phyloP scores from a whole-genome alignment of 2,888 invertebrate genomes.

The Nudaria mundana region DNA sequence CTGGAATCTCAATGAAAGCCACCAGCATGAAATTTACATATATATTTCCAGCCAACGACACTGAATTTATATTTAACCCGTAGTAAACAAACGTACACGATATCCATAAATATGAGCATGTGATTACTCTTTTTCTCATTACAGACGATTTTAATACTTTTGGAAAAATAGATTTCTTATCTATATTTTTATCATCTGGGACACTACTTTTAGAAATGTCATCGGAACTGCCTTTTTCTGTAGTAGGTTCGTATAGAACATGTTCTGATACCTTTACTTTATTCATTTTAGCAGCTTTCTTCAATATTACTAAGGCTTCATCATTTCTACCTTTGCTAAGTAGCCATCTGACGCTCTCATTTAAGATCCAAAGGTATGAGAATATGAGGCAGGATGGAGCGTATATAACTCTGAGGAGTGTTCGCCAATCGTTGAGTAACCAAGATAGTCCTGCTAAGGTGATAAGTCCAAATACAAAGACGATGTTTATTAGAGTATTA shows the following conservation, averaged over 20 bases:
- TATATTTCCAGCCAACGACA: constrained; percentile 87
- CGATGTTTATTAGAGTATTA: constrained; percentile 85
- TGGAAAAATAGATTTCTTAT: constrained; percentile 46
- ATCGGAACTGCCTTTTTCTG: constrained; percentile 32
- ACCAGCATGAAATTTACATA: constrained; percentile 88
- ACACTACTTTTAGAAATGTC: constrained; percentile 5
- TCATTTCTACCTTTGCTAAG: constrained; percentile 84
- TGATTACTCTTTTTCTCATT: constrained; percentile 79
- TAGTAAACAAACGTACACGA: constrained; percentile 91
- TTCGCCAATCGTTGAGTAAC: constrained; percentile 86
- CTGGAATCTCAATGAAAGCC: constrained; percentile 86
- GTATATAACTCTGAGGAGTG: constrained; percentile 84
- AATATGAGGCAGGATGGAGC: constrained; percentile 85
- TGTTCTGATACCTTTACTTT: constrained; percentile 70
- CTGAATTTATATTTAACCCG: constrained; percentile 89
- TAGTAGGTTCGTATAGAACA: constrained; percentile 57
- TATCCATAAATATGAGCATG: constrained; percentile 89
- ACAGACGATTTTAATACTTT: constrained; percentile 79
- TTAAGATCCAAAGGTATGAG: constrained; percentile 85
- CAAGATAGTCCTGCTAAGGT: constrained; percentile 85
- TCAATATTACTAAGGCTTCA: constrained; percentile 83
- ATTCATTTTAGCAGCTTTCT: constrained; percentile 85
- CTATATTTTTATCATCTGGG: constrained; percentile 1
- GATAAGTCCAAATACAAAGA: constrained; percentile 87
- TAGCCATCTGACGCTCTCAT: constrained; percentile 90